Evolutionary conservation across 2,797 vertebrate genomes (phyloP), one percentile per base, ranked within the genome.

Genomic region (Bucorvus abyssinicus): DNA sequence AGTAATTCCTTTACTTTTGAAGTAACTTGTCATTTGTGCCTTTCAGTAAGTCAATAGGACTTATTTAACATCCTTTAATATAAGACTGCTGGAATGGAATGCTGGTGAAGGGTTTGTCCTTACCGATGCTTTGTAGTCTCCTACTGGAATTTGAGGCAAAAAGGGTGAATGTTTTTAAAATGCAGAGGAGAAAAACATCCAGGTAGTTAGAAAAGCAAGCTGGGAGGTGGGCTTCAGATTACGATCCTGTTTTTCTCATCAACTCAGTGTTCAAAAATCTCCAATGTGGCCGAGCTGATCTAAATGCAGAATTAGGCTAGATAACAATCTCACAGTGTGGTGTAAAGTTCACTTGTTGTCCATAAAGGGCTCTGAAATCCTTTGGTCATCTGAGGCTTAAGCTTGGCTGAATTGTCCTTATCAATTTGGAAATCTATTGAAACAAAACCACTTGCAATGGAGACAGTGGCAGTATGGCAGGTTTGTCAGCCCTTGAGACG

Each of bases 1-100:
- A 26, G 53, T 67, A 80, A 71, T 75, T 75, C 45, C 47, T 21
- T 93, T 94, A 63, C 36, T 87, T 93, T 80, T 95, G 80, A 90
- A 79, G 53, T 79, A 80, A 68, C 27, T 13, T 1, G 10, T 61
- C 49, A 23, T 71, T 87, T 94, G 64, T 90, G 38, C 68, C 40
- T 64, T 82, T 90, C 47, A 1, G 0, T 59, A 49, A 53, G 23
- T 91, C n/a, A 75, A 7, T 4, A 84, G 8, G 27, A 69, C 12
- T 79, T 90, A 45, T 5, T 76, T 60, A 70, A 32, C 14, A 21
- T 53, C 63, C 61, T 86, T 89, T 40, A 65, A 82, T 40, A 15
- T 26, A 67, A 53, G n/a, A 53, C 29, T 56, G 19, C 10, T 90
- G 49, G 21, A 14, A 53, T 10, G 49, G 34, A 87, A 79, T 56